phyloP scores from a whole-genome alignment of 2,113 vertebrate species.

The Proterorhinus semilunaris region DNA sequence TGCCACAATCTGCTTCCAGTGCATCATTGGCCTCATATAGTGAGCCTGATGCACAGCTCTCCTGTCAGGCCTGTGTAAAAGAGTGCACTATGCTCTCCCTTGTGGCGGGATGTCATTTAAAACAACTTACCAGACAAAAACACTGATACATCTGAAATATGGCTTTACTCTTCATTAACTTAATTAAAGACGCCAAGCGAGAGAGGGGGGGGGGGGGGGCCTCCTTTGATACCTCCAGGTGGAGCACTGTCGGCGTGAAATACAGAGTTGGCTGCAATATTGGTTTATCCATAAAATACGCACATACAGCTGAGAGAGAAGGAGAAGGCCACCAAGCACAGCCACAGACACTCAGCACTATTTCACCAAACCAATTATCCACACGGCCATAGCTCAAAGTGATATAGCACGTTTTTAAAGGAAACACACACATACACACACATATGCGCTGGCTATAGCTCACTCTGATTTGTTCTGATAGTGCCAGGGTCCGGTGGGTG shows the following conservation, averaged over 20 bases:
- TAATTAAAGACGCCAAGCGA: conserved; percentile 28
- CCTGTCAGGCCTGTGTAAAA: background rate
- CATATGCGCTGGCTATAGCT: conserved; percentile 55
- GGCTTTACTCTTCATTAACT: conserved; percentile 31
- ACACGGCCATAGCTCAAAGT: conserved; percentile 77
- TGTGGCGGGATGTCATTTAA: background rate
- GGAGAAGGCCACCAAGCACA: conserved; percentile 57
- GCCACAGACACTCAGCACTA: conserved; percentile 76
- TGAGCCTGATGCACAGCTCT: no score
- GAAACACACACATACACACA: conserved; percentile 41
- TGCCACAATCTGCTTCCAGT: no score
- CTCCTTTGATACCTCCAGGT: conserved; percentile 56
- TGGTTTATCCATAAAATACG: conserved; percentile 69
- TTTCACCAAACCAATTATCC: conserved; percentile 80
- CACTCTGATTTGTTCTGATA: conserved; percentile 73
- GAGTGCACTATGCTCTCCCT: background rate
- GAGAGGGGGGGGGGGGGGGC: conserved; percentile 17
- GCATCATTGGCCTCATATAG: no score
- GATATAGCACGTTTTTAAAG: conserved; percentile 75
- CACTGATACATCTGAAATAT: background rate
- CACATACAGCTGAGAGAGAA: conserved; percentile 24
- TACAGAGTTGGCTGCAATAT: conserved; percentile 64
- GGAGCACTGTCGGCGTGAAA: conserved; percentile 57
- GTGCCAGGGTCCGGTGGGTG: conserved; percentile 62
- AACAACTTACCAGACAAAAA: background rate